Evolutionary conservation across 2,113 vertebrate genomes (phyloP).

Genomic region (Melospiza georgiana): DNA sequence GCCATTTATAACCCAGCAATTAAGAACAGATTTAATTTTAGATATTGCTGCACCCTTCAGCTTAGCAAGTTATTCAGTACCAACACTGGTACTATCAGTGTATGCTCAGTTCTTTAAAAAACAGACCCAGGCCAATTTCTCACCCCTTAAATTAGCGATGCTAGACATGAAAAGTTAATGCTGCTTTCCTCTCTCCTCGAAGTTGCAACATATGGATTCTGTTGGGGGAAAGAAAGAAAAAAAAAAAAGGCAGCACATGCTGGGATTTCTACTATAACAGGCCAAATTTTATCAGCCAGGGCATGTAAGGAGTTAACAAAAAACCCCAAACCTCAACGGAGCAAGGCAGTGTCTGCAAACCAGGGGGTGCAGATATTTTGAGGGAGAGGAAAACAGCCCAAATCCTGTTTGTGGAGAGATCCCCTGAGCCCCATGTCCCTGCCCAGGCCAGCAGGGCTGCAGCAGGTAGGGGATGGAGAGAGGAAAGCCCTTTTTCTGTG

Average conservation of each 20-base stretch:
- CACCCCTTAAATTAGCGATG: neutral
- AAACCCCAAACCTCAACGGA: neutral
- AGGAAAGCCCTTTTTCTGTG: neutral
- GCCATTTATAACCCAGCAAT: slow-evolving; percentile 51
- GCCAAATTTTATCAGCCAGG: neutral
- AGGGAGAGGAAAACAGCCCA: neutral
- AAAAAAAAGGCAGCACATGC: neutral
- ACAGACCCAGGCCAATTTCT: neutral
- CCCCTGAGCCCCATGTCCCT: neutral
- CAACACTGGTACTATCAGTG: neutral
- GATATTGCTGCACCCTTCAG: neutral
- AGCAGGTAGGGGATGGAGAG: neutral
- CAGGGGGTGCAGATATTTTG: neutral
- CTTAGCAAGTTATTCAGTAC: neutral
- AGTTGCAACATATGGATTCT: neutral
- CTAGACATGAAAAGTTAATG: neutral
- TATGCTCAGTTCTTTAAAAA: neutral
- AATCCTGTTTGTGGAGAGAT: neutral
- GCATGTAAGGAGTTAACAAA: neutral
- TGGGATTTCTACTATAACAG: neutral
- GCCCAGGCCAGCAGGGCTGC: rapidly evolving
- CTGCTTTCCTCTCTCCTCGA: neutral
- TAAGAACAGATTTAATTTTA: slow-evolving; percentile 56
- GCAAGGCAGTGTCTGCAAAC: neutral
- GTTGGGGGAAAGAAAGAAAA: neutral